phyloP scores from a whole-genome alignment of 2,113 vertebrate species.

The Cyprinus carpio region DNA sequence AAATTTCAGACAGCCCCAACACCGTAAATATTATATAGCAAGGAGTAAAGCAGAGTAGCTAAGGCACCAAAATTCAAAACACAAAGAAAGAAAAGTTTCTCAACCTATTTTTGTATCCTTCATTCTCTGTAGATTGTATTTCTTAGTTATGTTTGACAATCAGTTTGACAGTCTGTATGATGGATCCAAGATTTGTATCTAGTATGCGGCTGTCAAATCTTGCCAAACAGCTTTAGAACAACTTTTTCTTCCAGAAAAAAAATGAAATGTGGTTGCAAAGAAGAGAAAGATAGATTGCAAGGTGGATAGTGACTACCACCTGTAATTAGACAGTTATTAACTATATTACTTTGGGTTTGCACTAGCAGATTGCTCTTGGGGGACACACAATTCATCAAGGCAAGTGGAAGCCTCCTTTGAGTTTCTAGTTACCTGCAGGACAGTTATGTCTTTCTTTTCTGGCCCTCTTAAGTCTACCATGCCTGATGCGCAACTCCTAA shows the following conservation, averaged over 20 bases:
- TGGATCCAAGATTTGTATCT: neutral
- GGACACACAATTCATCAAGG: neutral
- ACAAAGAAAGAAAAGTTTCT: neutral
- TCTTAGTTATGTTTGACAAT: slow-evolving; percentile 18
- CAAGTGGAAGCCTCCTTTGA: neutral
- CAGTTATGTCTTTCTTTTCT: neutral
- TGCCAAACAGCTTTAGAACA: slow-evolving; percentile 4
- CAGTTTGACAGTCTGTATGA: neutral
- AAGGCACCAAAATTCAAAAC: neutral
- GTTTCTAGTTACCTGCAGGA: neutral
- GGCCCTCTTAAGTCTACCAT: neutral
- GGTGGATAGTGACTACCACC: neutral
- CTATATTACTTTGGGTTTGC: neutral
- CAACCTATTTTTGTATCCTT: neutral
- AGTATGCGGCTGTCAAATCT: slow-evolving; percentile 11
- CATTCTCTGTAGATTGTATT: neutral
- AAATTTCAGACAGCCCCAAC: slow-evolving; percentile 36
- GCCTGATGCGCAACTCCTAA: neutral
- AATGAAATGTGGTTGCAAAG: slow-evolving; percentile 26
- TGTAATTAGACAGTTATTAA: neutral
- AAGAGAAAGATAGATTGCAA: neutral
- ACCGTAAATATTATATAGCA: neutral
- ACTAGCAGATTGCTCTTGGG: neutral
- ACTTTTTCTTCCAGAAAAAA: slow-evolving; percentile 23
- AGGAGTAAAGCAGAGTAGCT: neutral